These are phyloP conservation scores for Cyprinodon tularosa DNA, from an alignment of 2,113 vertebrate species.

Conservation along the genomic window DNA sequence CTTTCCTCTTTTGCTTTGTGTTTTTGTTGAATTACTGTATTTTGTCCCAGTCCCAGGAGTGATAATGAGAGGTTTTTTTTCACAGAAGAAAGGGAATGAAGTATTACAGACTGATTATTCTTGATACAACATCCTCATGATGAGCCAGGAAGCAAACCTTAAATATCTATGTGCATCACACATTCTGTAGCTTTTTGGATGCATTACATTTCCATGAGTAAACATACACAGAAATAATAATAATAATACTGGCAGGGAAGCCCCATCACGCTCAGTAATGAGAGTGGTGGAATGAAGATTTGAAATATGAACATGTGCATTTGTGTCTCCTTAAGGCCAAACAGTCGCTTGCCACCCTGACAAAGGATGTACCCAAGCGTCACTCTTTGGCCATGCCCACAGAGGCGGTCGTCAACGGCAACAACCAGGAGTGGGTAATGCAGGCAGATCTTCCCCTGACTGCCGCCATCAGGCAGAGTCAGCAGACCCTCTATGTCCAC, in stretches of 20 bases:
- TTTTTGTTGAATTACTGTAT: neutral
- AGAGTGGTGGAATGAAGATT: neutral
- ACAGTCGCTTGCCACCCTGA: constrained; percentile 95
- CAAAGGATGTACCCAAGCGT: constrained; percentile 97
- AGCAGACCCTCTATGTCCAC: constrained; percentile 95
- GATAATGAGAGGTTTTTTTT: constrained; percentile 34
- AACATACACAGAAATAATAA: neutral
- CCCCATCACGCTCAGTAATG: neutral
- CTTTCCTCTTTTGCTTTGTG: neutral
- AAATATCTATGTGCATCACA: constrained; percentile 13
- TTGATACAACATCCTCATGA: constrained; percentile 31
- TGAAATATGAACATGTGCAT: constrained; percentile 7
- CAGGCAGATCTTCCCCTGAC: constrained; percentile 96
- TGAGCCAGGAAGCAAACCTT: constrained; percentile 19
- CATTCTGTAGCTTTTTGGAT: neutral
- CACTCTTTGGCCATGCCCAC: constrained; percentile 96
- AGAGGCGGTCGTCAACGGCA: constrained; percentile 95
- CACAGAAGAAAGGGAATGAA: constrained; percentile 44
- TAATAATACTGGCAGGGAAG: neutral
- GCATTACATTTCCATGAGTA: neutral
- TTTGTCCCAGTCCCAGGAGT: constrained; percentile 16
- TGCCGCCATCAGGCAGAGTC: constrained; percentile 96
- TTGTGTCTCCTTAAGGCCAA: constrained; percentile 85
- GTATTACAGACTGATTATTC: constrained; percentile 55
- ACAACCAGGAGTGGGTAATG: constrained; percentile 99